Conservation (phyloP, 2,113 vertebrate genomes). For the Myotis yumanensis region DNA sequence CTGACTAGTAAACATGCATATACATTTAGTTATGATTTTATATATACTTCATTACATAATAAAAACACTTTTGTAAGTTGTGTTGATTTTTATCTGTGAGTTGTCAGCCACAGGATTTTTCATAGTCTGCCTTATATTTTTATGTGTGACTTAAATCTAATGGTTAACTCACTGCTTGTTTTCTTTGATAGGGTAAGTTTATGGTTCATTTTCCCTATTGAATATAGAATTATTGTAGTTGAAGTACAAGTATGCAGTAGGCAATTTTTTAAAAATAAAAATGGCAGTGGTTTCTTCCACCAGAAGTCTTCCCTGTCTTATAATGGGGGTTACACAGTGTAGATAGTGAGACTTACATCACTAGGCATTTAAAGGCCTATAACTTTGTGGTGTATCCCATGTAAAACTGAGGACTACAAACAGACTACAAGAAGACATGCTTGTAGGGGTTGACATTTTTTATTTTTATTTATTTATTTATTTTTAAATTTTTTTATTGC, state of each 20-base stretch:
- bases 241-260: background rate
- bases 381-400: background rate
- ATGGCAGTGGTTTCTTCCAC: background rate
- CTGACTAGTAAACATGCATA: background rate
- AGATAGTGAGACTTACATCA: background rate
- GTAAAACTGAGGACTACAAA: background rate
- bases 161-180: background rate
- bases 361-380: background rate
- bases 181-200: background rate
- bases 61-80: constrained; percentile 5
- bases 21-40: background rate
- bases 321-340: background rate
- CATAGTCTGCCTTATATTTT: constrained; percentile 1
- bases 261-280: background rate
- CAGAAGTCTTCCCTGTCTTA: background rate
- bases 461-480: too few species aligned
- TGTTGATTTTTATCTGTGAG: background rate
- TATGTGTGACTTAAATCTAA: background rate
- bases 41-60: background rate
- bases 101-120: background rate
- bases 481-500: too few species aligned
- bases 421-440: background rate
- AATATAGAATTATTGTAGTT: background rate
- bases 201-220: background rate
- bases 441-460: background rate